Evolutionary conservation across 2,797 vertebrate genomes (phyloP).

Genomic region (Emydoidea blandingii): DNA sequence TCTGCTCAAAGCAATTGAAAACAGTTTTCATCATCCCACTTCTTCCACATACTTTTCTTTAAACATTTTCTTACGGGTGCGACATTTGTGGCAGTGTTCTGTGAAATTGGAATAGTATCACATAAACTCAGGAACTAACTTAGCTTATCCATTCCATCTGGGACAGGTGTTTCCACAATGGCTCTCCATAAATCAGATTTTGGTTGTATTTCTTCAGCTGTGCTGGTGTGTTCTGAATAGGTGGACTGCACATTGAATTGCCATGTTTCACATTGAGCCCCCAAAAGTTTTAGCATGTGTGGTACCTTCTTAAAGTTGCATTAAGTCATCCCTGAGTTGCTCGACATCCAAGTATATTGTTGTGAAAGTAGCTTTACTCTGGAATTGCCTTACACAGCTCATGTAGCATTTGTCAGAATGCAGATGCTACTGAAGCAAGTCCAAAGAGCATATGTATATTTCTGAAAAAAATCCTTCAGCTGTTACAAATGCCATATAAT

Average conservation of each 20-base stretch:
- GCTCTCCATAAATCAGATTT: neutral
- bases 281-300: neutral
- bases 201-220: neutral
- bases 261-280: neutral
- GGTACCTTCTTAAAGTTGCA: neutral
- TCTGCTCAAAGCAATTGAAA: neutral
- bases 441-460: rapidly evolving
- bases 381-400: neutral
- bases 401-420: neutral
- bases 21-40: neutral
- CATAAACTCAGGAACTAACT: rapidly evolving
- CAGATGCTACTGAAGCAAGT: neutral
- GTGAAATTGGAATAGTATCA: rapidly evolving
- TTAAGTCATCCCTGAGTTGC: neutral
- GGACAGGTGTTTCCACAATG: neutral
- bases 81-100: neutral
- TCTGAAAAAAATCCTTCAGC: neutral
- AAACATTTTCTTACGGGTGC: neutral
- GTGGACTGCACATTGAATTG: rapidly evolving
- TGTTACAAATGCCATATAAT: neutral
- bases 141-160: rapidly evolving
- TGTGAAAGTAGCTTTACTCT: neutral
- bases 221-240: rapidly evolving
- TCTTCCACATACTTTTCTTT: neutral
- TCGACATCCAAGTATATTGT: neutral